Conservation (phyloP, 2,888 invertebrate species). For the Zeuzera pyrina region DNA sequence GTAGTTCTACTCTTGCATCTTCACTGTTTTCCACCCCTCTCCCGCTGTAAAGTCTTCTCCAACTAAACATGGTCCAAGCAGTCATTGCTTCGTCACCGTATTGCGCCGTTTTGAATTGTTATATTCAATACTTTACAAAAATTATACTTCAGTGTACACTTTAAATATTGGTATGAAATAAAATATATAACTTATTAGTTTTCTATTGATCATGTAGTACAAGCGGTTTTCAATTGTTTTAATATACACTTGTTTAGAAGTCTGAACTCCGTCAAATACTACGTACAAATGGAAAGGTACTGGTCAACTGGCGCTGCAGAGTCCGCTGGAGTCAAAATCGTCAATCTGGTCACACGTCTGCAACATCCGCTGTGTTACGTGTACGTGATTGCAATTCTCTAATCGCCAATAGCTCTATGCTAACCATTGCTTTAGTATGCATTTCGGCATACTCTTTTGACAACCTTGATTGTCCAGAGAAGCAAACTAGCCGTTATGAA, state of each 20-base stretch:
- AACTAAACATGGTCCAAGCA: conserved; percentile 69
- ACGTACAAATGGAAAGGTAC: conserved; percentile 41
- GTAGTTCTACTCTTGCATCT: conserved; percentile 46
- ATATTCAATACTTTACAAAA: neutral
- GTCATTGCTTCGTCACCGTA: conserved; percentile 69
- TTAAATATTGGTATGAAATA: too few relatives aligned
- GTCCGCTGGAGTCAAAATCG: conserved; percentile 37
- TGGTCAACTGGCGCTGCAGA: conserved; percentile 41
- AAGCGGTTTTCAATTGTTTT: too few relatives aligned
- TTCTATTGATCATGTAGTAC: too few relatives aligned
- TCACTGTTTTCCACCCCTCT: conserved; percentile 40
- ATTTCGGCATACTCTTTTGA: conserved; percentile 27
- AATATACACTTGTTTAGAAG: too few relatives aligned
- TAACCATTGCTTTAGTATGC: conserved; percentile 37
- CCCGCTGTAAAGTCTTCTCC: conserved; percentile 58
- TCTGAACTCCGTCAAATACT: too few relatives aligned
- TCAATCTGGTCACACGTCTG: conserved; percentile 52
- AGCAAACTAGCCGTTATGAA: conserved; percentile 50
- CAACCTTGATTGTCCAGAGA: conserved; percentile 46
- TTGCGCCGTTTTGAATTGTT: conserved; percentile 51
- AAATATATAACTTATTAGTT: too few relatives aligned
- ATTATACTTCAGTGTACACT: too few relatives aligned
- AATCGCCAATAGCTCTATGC: conserved; percentile 2
- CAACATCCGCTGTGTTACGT: conserved; percentile 56
- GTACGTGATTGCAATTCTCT: conserved; percentile 51